Base-by-base conservation (phyloP, 2,888 invertebrate genomes). In the Dolomedes plantarius region DNA sequence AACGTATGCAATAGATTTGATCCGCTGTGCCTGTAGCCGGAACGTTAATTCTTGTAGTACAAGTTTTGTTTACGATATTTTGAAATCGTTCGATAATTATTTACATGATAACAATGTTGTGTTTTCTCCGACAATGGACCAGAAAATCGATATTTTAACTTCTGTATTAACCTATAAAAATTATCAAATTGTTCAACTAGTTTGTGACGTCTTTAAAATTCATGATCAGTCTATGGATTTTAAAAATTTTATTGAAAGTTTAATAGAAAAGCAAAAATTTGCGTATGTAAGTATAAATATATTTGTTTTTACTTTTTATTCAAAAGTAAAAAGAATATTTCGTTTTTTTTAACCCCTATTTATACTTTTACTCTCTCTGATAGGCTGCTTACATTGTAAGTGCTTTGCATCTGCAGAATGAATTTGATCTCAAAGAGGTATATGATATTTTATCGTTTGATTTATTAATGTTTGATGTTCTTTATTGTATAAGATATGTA, bases 371-470 rank as follows among this genome's bases (percentile, higher is more conserved):
- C 56, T 65, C n/a, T 80, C 5, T 62, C 6, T 41, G 64, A 50
- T 67, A 85, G 83, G 83, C 83, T 31, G 72, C 73, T 13, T 67
- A 68, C 65, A 68, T 65, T 56, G 73, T 85, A 46, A 46, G 31
- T 27, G 77, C 50, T 31, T 68, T 85, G 50, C 65, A 73, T 62
- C 65, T 85, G 23, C 83, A 85, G 11, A 16, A 73, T 9, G 83
- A 77, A 68, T 85, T 68, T 78, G 32, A 62, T 0, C 31, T 77
- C 41, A 73, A 85, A 67, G 67, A 85, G 29, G 83, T 85, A 73
- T 68, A 56, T 76, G 19, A 0, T 39, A 9, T 7, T 39, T 39
- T 13, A 39, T 13, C 7, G 9, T 9, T 7, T 9, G n/a, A n/a
- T n/a, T n/a, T n/a, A n/a, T n/a, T n/a, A n/a, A n/a, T n/a, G n/a